A percentile compares a stretch with the other conserved stretches of the same genome.
Evolutionary conservation across 2,797 vertebrate genomes (phyloP).

Genomic region (Tragelaphus oryx): DNA sequence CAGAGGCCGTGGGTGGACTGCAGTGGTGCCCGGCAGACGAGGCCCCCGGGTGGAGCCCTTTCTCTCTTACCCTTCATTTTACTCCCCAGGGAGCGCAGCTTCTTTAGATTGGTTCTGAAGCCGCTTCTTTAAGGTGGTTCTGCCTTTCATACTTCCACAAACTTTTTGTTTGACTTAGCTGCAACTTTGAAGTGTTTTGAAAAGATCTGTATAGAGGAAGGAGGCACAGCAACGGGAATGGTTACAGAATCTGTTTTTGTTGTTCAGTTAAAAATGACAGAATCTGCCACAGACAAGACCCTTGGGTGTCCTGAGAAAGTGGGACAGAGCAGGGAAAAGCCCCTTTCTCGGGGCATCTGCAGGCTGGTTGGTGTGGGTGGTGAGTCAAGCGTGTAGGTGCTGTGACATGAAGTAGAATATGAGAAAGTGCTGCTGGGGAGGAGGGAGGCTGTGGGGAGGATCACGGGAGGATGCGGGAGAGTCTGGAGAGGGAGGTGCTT

Average conservation of each 20-base stretch:
- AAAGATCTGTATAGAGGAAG: not conserved
- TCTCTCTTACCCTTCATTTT: not conserved
- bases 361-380: not conserved
- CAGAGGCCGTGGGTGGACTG: not conserved
- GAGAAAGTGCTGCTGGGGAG: not conserved
- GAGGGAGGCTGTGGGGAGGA: not conserved
- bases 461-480: not conserved
- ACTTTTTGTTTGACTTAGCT: not conserved
- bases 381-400: not conserved
- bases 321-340: not conserved
- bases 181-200: conserved; percentile 2
- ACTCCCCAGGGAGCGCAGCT: not conserved
- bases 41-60: accelerated
- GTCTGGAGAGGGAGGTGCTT: not conserved
- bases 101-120: not conserved
- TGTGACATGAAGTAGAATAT: not conserved
- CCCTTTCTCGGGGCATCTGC: not conserved
- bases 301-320: not conserved
- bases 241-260: not conserved
- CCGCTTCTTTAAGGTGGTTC: not conserved
- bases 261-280: not conserved
- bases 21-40: accelerated
- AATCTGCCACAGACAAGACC: not conserved
- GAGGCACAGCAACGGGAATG: not conserved
- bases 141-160: not conserved